phyloP scores from a whole-genome alignment of 2,888 invertebrate species.

The Nemurella pictetii region DNA sequence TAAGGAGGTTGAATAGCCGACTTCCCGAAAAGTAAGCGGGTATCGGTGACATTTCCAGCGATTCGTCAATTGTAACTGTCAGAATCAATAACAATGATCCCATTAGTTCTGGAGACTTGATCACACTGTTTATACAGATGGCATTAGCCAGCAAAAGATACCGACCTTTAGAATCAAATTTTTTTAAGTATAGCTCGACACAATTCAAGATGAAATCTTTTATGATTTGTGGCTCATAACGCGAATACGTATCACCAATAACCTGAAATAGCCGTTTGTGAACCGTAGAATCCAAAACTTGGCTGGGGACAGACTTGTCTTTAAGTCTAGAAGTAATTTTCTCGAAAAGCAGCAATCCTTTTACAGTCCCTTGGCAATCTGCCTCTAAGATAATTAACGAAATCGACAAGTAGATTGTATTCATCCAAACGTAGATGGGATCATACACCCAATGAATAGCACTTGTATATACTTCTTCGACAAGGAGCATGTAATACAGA shows the following conservation, averaged over 20 bases:
- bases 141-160: not conserved
- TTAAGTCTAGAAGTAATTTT: not conserved
- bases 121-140: too few species aligned
- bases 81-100: too few species aligned
- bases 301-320: not conserved
- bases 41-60: not conserved
- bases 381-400: not conserved
- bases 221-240: not conserved
- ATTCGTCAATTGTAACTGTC: too few species aligned
- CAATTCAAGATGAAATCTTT: too few species aligned
- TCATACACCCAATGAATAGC: not conserved
- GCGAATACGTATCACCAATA: not conserved
- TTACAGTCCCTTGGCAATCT: not conserved
- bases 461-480: not conserved
- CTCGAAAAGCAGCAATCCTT: not conserved
- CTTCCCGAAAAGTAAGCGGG: not conserved
- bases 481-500: not conserved
- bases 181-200: not conserved
- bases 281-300: not conserved
- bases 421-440: not conserved
- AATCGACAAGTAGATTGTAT: not conserved
- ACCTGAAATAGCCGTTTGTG: not conserved
- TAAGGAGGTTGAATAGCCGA: not conserved
- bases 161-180: not conserved
- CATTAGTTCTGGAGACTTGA: too few species aligned